These are phyloP conservation scores for Syrphus vitripennis DNA, from an alignment of 2,888 invertebrate species.

Conservation along the genomic window DNA sequence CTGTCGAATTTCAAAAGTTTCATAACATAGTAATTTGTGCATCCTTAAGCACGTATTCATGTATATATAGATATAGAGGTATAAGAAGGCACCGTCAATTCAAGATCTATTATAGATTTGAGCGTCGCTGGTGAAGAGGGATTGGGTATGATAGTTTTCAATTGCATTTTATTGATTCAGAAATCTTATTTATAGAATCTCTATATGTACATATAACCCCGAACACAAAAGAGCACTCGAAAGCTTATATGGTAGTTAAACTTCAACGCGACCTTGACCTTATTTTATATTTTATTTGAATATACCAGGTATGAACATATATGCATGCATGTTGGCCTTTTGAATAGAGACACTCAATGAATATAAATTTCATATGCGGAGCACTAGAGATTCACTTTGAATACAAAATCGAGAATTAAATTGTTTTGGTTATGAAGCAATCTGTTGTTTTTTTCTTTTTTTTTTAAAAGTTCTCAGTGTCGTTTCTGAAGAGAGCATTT, in stretches of 20 bases:
- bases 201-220: too few species aligned
- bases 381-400: conserved; percentile 7
- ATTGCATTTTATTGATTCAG: conserved; percentile 45
- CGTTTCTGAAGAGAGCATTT: not conserved
- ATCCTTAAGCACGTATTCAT: conserved; percentile 44
- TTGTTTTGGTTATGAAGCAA: not conserved
- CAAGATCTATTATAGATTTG: too few species aligned
- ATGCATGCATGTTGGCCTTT: not conserved
- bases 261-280: conserved; percentile 49
- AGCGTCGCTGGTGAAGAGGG: not conserved
- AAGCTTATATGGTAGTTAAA: not conserved
- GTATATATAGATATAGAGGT: too few species aligned
- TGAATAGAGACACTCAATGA: conserved; percentile 37
- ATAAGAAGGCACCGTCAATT: too few species aligned
- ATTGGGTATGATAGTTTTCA: too few species aligned
- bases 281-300: conserved; percentile 11
- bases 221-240: conserved; percentile 1
- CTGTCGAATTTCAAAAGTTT: conserved; percentile 37
- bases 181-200: conserved; percentile 44
- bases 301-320: not conserved
- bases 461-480: too few species aligned
- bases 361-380: conserved; percentile 31
- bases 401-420: conserved; percentile 29
- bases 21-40: conserved; percentile 53
- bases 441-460: not conserved